These are phyloP conservation scores for Eulithis testata DNA, from an alignment of 2,888 invertebrate genomes.

Conservation along the genomic window DNA sequence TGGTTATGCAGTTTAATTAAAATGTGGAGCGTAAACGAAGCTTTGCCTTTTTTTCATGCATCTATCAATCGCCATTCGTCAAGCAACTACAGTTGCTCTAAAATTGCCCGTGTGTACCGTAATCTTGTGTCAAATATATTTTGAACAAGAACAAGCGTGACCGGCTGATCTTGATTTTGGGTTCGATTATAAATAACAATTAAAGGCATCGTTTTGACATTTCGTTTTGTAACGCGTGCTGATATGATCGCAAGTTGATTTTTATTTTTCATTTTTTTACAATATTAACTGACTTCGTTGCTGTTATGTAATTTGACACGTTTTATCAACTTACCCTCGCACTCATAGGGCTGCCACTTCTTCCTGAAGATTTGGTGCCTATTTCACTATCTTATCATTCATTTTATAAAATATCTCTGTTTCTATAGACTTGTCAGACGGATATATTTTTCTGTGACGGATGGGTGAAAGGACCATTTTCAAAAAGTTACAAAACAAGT, in stretches of 20 bases:
- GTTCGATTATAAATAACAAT: constrained; percentile 72
- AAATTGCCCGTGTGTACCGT: constrained; percentile 7
- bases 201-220: constrained; percentile 60
- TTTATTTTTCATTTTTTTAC: constrained; percentile 11
- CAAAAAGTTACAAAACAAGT: too few species aligned
- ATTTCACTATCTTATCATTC: too few species aligned
- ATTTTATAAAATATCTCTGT: too few species aligned
- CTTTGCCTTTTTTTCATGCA: too few species aligned
- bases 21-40: too few species aligned
- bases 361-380: background rate
- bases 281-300: background rate
- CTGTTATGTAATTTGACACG: background rate
- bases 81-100: background rate
- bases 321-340: background rate
- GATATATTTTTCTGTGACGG: too few species aligned
- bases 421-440: too few species aligned
- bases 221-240: constrained; percentile 46
- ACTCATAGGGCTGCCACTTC: background rate
- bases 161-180: constrained; percentile 66
- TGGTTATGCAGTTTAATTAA: too few species aligned
- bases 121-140: constrained; percentile 65
- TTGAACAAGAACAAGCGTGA: constrained; percentile 63
- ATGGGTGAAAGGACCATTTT: too few species aligned
- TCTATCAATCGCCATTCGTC: background rate
- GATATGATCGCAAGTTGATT: constrained; percentile 14